A percentile compares a stretch with the other conserved stretches of the same genome.
These are phyloP conservation scores for Bucorvus abyssinicus DNA, from an alignment of 2,797 vertebrate genomes.

Conservation along the genomic window DNA sequence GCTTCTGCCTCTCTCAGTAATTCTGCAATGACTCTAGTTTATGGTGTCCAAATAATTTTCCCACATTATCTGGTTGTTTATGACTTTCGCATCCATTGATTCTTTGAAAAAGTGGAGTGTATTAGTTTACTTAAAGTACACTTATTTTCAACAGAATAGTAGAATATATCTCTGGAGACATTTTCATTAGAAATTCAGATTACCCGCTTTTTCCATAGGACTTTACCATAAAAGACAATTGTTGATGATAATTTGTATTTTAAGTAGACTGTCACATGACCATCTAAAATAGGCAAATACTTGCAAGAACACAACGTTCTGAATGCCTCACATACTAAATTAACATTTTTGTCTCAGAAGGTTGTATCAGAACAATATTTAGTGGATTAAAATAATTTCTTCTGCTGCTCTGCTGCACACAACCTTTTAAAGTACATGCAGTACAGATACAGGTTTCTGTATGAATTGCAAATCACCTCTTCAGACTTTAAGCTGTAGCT, in stretches of 20 bases:
- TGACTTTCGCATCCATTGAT: not conserved
- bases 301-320: not conserved
- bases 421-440: slow-evolving; percentile 60
- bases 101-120: not conserved
- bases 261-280: not conserved
- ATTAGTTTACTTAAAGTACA: not conserved
- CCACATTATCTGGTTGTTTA: not conserved
- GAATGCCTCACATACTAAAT: not conserved
- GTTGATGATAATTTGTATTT: not conserved
- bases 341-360: slow-evolving; percentile 43
- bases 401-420: slow-evolving; percentile 56
- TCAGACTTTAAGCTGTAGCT: slow-evolving; percentile 50
- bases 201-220: not conserved
- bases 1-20: not conserved
- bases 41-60: not conserved
- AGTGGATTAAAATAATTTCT: slow-evolving; percentile 59
- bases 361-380: slow-evolving; percentile 52
- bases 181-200: slow-evolving; percentile 36
- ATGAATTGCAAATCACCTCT: slow-evolving; percentile 67
- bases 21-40: not conserved
- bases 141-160: not conserved
- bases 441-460: slow-evolving; percentile 10
- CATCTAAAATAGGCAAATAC: slow-evolving; percentile 21
- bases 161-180: not conserved
- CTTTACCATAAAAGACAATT: not conserved